Base-by-base conservation (phyloP, 2,113 vertebrate genomes). In the Aptenodytes patagonicus region DNA sequence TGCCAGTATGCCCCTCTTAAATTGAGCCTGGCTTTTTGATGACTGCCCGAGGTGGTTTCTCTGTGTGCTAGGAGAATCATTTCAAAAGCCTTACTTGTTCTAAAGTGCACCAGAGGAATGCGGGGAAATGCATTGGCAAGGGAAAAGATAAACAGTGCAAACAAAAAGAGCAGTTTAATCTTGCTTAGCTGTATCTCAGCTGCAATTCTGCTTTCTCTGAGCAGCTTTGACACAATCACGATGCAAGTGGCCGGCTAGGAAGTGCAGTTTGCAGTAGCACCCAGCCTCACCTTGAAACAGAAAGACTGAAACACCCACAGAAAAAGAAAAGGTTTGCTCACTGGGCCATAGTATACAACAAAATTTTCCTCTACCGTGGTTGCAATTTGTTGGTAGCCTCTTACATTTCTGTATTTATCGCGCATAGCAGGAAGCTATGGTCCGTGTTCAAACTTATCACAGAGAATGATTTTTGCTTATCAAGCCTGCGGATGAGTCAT, bases 41-140 rank as follows among this genome's bases (percentile, higher is more conserved):
- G 76, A 68, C 55, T 61, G 91, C 91, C 89, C 15, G 57, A 82
- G 83, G 90, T 87, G 44, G 11, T 83, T 94, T 93, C 46, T 95
- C 81, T 60, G 62, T 71, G 87, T 68, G 73, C 51, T 57, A 58
- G 77, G 80, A 89, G 87, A 95, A 88, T 77, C 0, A 28, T 93
- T 93, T 93, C 87, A 72, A 93, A 90, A 94, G 91, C 58, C 75
- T 90, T 49, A 26, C 89, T 91, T 95, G 75, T 91, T 96, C 87
- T 72, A 70, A 90, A 96, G 66, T 54, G 40, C 62, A 84, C 58
- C 62, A 73, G 89, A 94, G 94, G 87, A 90, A 94, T 69, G 54
- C 0, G 0, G 66, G 73, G 84, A 95, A 95, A 64, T 44, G 49
- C 70, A 32, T 14, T 62, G 89, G 77, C 9, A 24, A 76, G 70